A percentile compares a stretch with the other conserved stretches of the same genome.
phyloP scores from a whole-genome alignment of 2,113 vertebrate genomes.

The Crotalus helleri region DNA sequence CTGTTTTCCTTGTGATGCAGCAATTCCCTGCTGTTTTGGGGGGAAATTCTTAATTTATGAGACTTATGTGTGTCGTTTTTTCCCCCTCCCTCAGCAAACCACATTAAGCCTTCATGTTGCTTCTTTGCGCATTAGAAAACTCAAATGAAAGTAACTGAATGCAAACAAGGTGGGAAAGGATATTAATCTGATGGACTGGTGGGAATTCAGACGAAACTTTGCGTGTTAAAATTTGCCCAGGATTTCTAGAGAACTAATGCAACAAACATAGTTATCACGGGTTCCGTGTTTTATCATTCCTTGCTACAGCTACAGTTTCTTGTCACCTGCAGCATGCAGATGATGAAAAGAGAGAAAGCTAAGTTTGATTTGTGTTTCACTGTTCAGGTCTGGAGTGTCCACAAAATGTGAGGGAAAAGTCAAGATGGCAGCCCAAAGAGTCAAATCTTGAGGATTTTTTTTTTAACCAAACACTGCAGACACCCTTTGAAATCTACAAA shows the following conservation, averaged over 20 bases:
- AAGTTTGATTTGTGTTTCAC: not conserved
- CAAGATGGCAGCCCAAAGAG: too few relatives aligned
- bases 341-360: not conserved
- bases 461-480: too few relatives aligned
- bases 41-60: not conserved
- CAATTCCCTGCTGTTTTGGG: not conserved
- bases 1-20: conserved; percentile 37
- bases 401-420: not conserved
- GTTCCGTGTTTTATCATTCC: not conserved
- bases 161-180: not conserved
- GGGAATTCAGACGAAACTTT: not conserved
- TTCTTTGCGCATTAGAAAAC: not conserved
- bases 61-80: not conserved
- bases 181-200: not conserved
- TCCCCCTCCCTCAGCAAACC: not conserved
- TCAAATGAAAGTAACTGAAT: not conserved
- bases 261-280: not conserved
- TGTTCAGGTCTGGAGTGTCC: not conserved
- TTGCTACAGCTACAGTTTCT: not conserved
- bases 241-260: not conserved
- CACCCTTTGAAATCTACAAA: not conserved
- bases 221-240: not conserved
- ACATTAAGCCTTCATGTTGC: not conserved
- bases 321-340: not conserved
- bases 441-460: too few relatives aligned